Conservation (phyloP, 2,113 vertebrate genomes). For the Rattus norvegicus region DNA sequence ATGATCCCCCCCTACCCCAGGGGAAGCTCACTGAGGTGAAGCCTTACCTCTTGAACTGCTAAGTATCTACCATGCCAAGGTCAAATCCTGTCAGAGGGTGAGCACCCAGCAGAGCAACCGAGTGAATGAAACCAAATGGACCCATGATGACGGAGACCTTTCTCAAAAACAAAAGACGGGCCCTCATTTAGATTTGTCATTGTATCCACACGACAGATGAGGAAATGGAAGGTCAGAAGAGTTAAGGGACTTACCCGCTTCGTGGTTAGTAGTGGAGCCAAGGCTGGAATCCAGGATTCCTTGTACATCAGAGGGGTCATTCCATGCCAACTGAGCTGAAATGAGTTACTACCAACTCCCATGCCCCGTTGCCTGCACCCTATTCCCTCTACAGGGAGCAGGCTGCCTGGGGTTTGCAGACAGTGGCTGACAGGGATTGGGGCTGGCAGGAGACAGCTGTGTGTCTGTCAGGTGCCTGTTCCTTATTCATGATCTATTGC, state of each 20-base stretch:
- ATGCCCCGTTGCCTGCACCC: not conserved
- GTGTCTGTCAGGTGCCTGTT: not conserved
- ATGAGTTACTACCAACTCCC: not conserved
- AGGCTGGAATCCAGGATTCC: not conserved
- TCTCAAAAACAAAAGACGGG: not conserved
- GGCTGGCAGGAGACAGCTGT: not conserved
- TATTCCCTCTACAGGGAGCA: not conserved
- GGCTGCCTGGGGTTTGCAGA: not conserved
- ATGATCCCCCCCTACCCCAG: not conserved
- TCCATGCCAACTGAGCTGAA: not conserved
- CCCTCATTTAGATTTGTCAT: not conserved
- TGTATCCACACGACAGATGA: not conserved
- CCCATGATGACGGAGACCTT: not conserved
- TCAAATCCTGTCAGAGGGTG: not conserved
- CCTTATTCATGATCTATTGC: slow-evolving; percentile 20
- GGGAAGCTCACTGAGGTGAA: not conserved
- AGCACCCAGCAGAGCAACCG: not conserved
- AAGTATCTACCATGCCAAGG: not conserved
- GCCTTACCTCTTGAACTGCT: not conserved
- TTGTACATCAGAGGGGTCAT: not conserved
- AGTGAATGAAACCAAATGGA: not conserved
- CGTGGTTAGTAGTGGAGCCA: not conserved
- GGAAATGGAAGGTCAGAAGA: not conserved
- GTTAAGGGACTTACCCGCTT: not conserved
- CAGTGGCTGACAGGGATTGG: not conserved